Percentiles rank a stretch among this genome's conserved stretches.
Conservation (phyloP, 2,888 invertebrate genomes). For the Drosophila stalkeri region DNA sequence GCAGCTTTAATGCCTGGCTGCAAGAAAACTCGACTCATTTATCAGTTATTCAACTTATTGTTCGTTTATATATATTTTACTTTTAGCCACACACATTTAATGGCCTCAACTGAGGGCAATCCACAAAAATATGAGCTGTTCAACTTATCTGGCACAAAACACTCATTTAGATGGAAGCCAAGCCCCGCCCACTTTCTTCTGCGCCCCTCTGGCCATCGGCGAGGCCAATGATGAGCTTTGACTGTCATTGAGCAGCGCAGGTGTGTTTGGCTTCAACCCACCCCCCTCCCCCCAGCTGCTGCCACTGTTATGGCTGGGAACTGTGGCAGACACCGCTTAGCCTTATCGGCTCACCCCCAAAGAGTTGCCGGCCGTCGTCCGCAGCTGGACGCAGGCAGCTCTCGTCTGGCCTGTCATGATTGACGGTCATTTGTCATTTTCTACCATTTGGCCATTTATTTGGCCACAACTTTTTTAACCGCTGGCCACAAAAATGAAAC, state of each 20-base stretch:
- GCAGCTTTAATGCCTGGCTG: not conserved
- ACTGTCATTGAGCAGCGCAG: constrained; percentile 77
- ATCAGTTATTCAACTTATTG: constrained; percentile 32
- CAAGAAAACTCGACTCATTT: constrained; percentile 7
- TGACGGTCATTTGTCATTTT: constrained; percentile 85
- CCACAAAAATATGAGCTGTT: constrained; percentile 60
- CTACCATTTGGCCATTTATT: constrained; percentile 75
- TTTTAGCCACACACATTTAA: constrained; percentile 43
- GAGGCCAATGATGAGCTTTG: constrained; percentile 69
- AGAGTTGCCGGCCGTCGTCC: constrained; percentile 30
- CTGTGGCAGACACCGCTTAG: constrained; percentile 68
- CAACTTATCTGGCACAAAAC: constrained; percentile 67
- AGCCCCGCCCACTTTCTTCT: constrained; percentile 3
- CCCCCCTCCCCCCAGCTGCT: too few relatives aligned
- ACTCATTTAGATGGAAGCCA: constrained; percentile 70
- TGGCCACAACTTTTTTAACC: constrained; percentile 76
- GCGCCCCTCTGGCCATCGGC: not conserved
- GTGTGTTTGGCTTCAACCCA: constrained; percentile 54
- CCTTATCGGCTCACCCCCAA: constrained; percentile 59
- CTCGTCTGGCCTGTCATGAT: constrained; percentile 82
- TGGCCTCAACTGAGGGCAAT: constrained; percentile 40
- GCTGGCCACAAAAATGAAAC: constrained; percentile 64
- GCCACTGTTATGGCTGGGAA: constrained; percentile 13
- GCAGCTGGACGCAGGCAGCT: constrained; percentile 51
- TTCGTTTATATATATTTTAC: constrained; percentile 26